Evolutionary conservation across 1,140 invertebrate genomes (phyloP).

Genomic region (Zelostemma sp.): DNA sequence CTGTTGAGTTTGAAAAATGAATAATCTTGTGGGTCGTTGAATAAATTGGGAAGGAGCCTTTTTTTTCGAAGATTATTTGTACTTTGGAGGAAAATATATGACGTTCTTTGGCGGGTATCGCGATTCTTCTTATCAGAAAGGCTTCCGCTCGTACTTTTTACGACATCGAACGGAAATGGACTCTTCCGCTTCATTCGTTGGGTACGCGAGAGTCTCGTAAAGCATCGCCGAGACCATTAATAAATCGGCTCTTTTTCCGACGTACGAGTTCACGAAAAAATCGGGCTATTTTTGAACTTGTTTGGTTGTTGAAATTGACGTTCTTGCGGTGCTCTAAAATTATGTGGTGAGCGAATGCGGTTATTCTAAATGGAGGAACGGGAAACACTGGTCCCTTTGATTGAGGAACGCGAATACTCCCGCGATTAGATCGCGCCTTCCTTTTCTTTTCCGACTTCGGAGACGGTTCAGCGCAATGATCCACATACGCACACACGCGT

Average conservation of each 20-base stretch:
- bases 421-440: conserved; percentile 11
- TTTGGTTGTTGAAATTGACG: background rate
- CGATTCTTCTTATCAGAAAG: conserved; percentile 26
- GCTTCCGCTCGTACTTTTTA: conserved; percentile 28
- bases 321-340: background rate
- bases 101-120: conserved; percentile 14
- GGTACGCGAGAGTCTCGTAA: conserved; percentile 17
- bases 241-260: conserved; percentile 4
- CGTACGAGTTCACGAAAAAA: conserved; percentile 4
- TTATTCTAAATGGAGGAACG: background rate
- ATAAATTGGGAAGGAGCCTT: background rate
- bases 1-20: too few species aligned
- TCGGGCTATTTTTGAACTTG: background rate
- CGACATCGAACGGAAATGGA: conserved; percentile 23
- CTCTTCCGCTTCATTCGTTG: conserved; percentile 32
- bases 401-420: background rate
- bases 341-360: background rate
- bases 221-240: conserved; percentile 8
- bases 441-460: background rate
- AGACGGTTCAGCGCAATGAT: background rate
- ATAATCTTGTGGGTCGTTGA: too few species aligned
- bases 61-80: conserved; percentile 3
- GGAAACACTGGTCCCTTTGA: conserved; percentile 1
- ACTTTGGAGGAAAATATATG: background rate
- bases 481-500: background rate